Evolutionary conservation across 2,888 invertebrate species (phyloP).

Genomic region (Sphaerophoria taeniata): DNA sequence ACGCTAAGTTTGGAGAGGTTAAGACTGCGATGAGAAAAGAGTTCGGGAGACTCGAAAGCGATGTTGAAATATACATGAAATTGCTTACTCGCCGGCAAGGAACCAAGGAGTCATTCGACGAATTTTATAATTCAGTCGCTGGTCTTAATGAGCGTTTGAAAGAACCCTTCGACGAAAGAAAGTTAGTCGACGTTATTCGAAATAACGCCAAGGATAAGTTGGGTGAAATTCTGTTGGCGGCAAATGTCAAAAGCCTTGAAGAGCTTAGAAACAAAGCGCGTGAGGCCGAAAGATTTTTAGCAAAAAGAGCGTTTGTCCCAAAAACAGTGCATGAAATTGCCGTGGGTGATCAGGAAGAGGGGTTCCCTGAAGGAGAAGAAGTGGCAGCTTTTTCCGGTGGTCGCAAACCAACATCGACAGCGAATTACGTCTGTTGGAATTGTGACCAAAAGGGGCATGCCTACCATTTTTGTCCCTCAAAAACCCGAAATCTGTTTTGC

Average conservation of each 20-base stretch:
- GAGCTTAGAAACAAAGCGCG: neutral
- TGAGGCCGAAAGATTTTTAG: slow-evolving; percentile 1
- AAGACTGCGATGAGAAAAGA: neutral
- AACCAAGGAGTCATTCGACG: neutral
- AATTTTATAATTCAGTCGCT: neutral
- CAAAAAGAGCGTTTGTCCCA: neutral
- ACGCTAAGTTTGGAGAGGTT: neutral
- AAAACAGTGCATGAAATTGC: slow-evolving; percentile 5
- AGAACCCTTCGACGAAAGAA: neutral
- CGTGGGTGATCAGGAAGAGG: neutral
- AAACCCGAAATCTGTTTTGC: neutral
- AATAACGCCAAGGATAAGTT: neutral
- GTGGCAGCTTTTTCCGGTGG: neutral
- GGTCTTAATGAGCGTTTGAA: slow-evolving; percentile 2
- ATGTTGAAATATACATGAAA: too few relatives aligned
- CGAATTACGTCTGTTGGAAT: neutral
- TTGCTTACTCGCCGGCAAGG: neutral
- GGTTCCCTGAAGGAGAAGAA: neutral
- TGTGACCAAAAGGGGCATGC: too few relatives aligned
- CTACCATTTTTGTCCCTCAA: neutral
- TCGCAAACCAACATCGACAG: neutral
- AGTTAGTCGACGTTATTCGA: neutral
- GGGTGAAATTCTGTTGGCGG: neutral
- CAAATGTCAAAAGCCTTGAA: neutral
- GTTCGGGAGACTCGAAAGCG: too few relatives aligned